Conservation (phyloP, 2,888 invertebrate species). For the Hypercompe scribonia region DNA sequence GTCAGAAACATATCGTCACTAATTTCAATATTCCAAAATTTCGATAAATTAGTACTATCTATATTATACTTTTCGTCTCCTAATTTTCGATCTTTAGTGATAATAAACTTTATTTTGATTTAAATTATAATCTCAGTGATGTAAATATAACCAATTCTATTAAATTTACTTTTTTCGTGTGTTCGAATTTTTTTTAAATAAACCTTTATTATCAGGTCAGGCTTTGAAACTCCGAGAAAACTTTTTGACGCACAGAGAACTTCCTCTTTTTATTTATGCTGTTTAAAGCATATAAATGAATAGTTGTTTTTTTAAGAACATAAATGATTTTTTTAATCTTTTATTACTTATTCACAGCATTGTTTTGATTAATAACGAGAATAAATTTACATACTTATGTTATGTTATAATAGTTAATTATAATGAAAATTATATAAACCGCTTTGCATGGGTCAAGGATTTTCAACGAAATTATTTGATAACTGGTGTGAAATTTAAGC, state of each 20-base stretch:
- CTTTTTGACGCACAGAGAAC: background rate
- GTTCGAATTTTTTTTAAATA: too few species aligned
- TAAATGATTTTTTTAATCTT: background rate
- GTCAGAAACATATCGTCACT: background rate
- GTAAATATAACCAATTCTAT: too few species aligned
- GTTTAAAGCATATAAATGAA: background rate
- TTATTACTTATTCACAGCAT: background rate
- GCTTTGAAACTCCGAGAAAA: too few species aligned
- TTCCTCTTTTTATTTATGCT: background rate
- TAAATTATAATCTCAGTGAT: too few species aligned
- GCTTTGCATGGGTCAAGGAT: constrained; percentile 2
- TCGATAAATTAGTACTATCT: too few species aligned
- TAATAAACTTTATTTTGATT: too few species aligned
- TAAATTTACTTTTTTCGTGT: too few species aligned
- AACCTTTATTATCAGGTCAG: too few species aligned
- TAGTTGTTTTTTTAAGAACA: background rate
- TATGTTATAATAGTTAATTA: background rate
- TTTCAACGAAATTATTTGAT: background rate
- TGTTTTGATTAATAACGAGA: background rate
- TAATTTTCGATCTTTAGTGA: too few species aligned
- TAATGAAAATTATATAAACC: constrained; percentile 4
- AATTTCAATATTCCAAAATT: background rate
- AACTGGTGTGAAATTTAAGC: background rate
- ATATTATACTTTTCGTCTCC: too few species aligned
- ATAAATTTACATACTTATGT: background rate